Conservation (phyloP, 2,888 invertebrate genomes). For the Germaria angustata region DNA sequence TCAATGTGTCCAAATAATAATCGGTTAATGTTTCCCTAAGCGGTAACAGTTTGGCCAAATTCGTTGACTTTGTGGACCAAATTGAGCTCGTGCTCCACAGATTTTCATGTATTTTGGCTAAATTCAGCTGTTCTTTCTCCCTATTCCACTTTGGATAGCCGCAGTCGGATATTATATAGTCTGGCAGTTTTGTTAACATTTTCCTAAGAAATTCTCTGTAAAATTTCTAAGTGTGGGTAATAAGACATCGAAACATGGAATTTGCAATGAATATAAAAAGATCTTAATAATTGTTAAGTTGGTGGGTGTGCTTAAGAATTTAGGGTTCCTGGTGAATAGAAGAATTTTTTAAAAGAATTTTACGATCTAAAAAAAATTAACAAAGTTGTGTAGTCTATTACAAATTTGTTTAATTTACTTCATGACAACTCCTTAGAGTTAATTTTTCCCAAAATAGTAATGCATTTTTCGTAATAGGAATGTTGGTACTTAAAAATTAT, state of each 20-base stretch:
- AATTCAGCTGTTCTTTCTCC: conserved; percentile 35
- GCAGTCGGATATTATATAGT: conserved; percentile 58
- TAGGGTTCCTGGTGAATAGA: neutral
- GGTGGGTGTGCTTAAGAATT: conserved; percentile 24
- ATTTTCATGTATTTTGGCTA: conserved; percentile 42
- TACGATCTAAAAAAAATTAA: too few species aligned
- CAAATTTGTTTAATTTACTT: too few species aligned
- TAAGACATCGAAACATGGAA: neutral
- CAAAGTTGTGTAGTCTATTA: too few species aligned
- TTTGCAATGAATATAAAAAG: conserved; percentile 1
- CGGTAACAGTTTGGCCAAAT: conserved; percentile 51
- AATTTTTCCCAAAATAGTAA: too few species aligned
- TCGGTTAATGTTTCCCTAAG: conserved; percentile 60
- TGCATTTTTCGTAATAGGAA: too few species aligned
- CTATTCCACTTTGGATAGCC: conserved; percentile 59
- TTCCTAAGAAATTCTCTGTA: conserved; percentile 19
- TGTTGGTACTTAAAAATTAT: too few species aligned
- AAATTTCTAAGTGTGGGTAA: conserved; percentile 11
- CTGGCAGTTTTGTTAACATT: conserved; percentile 64
- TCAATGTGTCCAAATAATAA: conserved; percentile 48
- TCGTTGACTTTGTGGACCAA: conserved; percentile 48
- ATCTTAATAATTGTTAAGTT: neutral
- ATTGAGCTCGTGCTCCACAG: conserved; percentile 53
- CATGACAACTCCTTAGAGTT: too few species aligned
- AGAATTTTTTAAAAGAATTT: too few species aligned